Base-by-base conservation (phyloP, 2,113 vertebrate genomes). In the Tychaedon coryphoeus region DNA sequence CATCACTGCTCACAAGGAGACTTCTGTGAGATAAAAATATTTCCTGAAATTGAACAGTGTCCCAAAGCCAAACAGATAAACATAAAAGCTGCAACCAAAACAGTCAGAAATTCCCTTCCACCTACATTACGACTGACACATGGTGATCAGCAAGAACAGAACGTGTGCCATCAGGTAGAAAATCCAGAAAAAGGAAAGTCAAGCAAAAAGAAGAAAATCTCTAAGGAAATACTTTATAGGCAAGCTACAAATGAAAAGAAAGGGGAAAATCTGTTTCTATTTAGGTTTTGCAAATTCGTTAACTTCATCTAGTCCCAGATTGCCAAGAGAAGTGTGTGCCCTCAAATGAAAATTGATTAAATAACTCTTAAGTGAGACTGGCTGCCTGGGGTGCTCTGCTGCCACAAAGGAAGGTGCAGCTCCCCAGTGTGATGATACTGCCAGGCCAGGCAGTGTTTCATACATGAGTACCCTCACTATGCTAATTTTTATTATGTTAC, bases 81-180 rank as follows among this genome's bases (percentile, higher is more conserved):
- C 81, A 86, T 48, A 74, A 86, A 94, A 90, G 43, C 71, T 82
- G 81, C 53, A 83, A 95, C 38, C 56, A 94, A 88, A 96, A 73
- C 78, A 96, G 81, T 53, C 73, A 85, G 71, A 93, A 91, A 90
- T 93, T 79, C 33, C 54, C 72, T 70, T 85, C 95, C 90, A 93
- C 87, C 78, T 95, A 86, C 94, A 67, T 92, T 73, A 34, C 90
- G 82, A 28, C 84, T 58, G 66, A 92, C 86, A 95, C 96, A 76
- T 64, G 85, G 94, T 36, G 71, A 94, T 92, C 74, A 90, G 64
- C 64, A 83, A 88, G 90, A 95, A 94, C 82, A 96, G 90, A 96
- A 92, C 1, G 7, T 12, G 12, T 92, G 65, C 88, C 85, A 94
- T 88, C 90, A 95, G 89, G 89, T 91, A 93, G 73, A 91, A 85